A percentile compares a stretch with the other conserved stretches of the same genome.
These are phyloP conservation scores for Callipepla californica DNA, from an alignment of 2,113 vertebrate genomes.

Conservation along the genomic window DNA sequence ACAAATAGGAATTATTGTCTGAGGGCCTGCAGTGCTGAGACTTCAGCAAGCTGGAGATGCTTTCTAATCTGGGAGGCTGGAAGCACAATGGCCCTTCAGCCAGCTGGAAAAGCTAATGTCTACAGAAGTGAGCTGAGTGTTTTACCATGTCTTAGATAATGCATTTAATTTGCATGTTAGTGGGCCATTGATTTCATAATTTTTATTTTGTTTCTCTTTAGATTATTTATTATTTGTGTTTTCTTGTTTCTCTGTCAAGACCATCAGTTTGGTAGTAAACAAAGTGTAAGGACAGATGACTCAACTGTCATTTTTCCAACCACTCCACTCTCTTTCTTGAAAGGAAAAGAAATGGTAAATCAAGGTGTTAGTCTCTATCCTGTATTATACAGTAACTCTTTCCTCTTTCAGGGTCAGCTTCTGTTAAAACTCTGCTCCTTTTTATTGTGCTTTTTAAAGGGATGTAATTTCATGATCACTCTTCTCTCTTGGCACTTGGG, in stretches of 20 bases:
- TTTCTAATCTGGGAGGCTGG: neutral
- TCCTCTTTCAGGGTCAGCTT: neutral
- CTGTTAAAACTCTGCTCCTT: neutral
- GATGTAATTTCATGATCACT: neutral
- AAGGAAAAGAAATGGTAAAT: neutral
- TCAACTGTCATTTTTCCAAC: neutral
- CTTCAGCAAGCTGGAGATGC: neutral
- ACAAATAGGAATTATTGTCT: neutral
- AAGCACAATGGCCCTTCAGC: neutral
- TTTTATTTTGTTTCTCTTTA: neutral
- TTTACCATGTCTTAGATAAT: neutral
- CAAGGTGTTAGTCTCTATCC: neutral
- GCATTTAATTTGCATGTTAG: constrained; percentile 1
- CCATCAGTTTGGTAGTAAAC: neutral
- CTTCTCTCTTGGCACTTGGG: neutral
- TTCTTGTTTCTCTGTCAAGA: constrained; percentile 31
- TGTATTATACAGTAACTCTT: neutral
- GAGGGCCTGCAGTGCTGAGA: neutral
- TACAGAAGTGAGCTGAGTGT: neutral
- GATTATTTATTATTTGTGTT: neutral
- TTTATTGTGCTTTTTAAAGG: neutral
- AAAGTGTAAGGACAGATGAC: neutral
- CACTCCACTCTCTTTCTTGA: neutral
- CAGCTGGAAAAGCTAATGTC: neutral
- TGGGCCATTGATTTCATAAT: neutral